phyloP scores from a whole-genome alignment of 2,888 invertebrate genomes.

The Thecocarcelia acutangulata region DNA sequence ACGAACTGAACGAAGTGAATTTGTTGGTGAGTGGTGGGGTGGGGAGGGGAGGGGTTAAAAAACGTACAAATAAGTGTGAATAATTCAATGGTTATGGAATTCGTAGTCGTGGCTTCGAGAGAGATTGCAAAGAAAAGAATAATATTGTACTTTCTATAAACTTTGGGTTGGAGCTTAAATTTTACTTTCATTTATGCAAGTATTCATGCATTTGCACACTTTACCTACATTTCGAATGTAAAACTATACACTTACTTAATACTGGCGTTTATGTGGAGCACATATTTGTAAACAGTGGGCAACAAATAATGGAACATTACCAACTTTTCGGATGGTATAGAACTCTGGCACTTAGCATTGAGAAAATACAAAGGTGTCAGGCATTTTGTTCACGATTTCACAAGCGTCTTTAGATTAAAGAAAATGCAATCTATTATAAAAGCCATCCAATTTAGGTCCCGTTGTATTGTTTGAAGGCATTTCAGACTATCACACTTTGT shows the following conservation, averaged over 20 bases:
- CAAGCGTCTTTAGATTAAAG: no score
- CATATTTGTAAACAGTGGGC: neutral
- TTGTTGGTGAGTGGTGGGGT: no score
- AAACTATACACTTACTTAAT: neutral
- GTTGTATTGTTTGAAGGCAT: no score
- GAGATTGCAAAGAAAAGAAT: neutral
- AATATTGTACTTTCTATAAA: neutral
- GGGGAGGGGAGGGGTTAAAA: no score
- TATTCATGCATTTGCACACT: conserved; percentile 27
- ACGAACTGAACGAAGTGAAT: neutral
- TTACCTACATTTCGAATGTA: conserved; percentile 46
- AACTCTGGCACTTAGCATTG: no score
- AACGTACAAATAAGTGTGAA: conserved; percentile 26
- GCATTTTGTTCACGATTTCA: no score
- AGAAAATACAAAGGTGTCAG: no score
- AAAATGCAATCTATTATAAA: no score
- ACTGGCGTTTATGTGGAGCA: neutral
- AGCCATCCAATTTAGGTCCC: no score
- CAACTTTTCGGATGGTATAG: no score
- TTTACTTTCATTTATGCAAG: neutral
- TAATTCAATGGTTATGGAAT: conserved; percentile 45
- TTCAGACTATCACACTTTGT: no score
- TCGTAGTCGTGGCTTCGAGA: neutral
- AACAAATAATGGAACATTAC: neutral
- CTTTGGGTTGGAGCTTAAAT: neutral